phyloP scores from a whole-genome alignment of 2,113 vertebrate genomes.

The Maccullochella peelii region DNA sequence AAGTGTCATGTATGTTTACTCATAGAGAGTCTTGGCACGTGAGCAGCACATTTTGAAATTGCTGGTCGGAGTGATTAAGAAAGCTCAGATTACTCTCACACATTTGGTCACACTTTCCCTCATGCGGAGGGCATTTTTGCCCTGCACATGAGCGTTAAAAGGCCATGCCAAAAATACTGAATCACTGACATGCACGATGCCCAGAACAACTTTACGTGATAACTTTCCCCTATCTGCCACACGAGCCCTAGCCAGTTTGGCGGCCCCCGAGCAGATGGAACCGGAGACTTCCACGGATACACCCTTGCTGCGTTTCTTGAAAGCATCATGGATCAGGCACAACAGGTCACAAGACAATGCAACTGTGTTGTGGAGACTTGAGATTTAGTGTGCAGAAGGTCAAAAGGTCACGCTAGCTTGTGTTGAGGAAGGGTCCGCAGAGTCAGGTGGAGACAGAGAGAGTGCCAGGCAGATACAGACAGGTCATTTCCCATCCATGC shows the following conservation, averaged over 20 bases:
- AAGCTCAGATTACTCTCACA: constrained; percentile 65
- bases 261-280: constrained; percentile 70
- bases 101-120: constrained; percentile 62
- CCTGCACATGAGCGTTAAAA: constrained; percentile 45
- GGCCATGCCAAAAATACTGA: constrained; percentile 67
- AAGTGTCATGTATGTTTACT: constrained; percentile 64
- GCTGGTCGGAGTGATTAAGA: constrained; percentile 63
- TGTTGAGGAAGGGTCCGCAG: constrained; percentile 25
- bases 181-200: constrained; percentile 68
- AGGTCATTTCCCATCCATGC: constrained; percentile 69
- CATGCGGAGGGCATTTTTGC: constrained; percentile 40
- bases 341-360: constrained; percentile 64
- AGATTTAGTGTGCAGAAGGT: constrained; percentile 38
- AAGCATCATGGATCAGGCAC: constrained; percentile 74
- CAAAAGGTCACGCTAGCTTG: constrained; percentile 40
- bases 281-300: constrained; percentile 41
- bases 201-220: constrained; percentile 70
- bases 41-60: constrained; percentile 44
- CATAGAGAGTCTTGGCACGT: constrained; percentile 43
- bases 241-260: constrained; percentile 47
- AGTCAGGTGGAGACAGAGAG: constrained; percentile 46
- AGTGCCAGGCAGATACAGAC: constrained; percentile 56
- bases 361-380: constrained; percentile 26
- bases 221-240: constrained; percentile 60
- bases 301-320: constrained; percentile 62